Evolutionary conservation across 2,113 vertebrate genomes (phyloP).

Genomic region (Myrmophylax atrothorax): DNA sequence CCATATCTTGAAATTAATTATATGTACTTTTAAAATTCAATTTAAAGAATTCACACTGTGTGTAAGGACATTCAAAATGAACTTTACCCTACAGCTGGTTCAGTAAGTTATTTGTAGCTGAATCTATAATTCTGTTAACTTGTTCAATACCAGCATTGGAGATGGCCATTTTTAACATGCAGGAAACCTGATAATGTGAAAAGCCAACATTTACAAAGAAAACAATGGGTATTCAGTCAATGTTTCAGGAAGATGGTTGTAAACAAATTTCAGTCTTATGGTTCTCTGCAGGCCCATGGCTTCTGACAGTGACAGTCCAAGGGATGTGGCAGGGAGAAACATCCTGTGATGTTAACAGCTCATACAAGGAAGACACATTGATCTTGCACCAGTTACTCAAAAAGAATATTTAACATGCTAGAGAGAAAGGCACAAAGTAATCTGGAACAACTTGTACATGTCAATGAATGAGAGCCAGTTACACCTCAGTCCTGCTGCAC

Average conservation of each 20-base stretch:
- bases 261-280: neutral
- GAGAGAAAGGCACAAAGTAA: neutral
- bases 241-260: neutral
- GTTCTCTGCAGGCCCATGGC: neutral
- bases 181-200: neutral
- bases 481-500: neutral
- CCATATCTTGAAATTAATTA: neutral
- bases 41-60: neutral
- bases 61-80: neutral
- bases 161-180: neutral
- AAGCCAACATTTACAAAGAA: neutral
- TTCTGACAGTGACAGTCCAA: neutral
- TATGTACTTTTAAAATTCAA: neutral
- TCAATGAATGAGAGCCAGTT: neutral
- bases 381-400: neutral
- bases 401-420: neutral
- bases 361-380: rapidly evolving
- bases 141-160: neutral
- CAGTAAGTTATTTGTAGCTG: neutral
- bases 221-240: rapidly evolving
- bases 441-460: neutral
- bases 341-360: neutral
- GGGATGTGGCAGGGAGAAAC: neutral
- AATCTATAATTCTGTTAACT: neutral
- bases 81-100: neutral